Evolutionary conservation across 2,888 invertebrate genomes (phyloP).

Genomic region (Drosophila putrida): DNA sequence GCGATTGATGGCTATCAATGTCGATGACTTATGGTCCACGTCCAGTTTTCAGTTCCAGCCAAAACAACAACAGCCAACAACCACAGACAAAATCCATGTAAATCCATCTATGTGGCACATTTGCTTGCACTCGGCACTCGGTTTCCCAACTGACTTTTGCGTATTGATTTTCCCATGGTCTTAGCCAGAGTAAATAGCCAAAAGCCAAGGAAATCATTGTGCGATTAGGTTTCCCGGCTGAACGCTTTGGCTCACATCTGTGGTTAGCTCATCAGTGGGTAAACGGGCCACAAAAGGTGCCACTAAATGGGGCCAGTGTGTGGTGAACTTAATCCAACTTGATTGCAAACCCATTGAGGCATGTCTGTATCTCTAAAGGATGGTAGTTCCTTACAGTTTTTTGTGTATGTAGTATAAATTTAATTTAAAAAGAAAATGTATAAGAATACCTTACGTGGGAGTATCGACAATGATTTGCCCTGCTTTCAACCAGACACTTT

Average conservation of each 20-base stretch:
- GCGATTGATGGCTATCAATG: slow-evolving; percentile 81
- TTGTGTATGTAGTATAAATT: not conserved
- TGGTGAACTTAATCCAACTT: slow-evolving; percentile 46
- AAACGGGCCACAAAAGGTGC: slow-evolving; percentile 35
- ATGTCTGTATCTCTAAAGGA: not conserved
- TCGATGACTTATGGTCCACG: slow-evolving; percentile 71
- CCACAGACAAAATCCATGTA: slow-evolving; percentile 43
- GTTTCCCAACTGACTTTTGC: slow-evolving; percentile 30
- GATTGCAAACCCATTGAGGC: slow-evolving; percentile 46
- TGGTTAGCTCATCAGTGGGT: slow-evolving; percentile 32
- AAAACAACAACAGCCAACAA: slow-evolving; percentile 16
- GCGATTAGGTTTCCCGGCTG: slow-evolving; percentile 37
- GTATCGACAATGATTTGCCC: too few species aligned
- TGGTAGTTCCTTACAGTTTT: not conserved
- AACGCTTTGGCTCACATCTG: slow-evolving; percentile 25
- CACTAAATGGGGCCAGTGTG: slow-evolving; percentile 44
- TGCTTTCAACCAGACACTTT: too few species aligned
- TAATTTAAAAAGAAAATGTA: not conserved
- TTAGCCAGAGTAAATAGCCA: slow-evolving; percentile 63
- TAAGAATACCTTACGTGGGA: not conserved
- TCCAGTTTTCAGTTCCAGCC: slow-evolving; percentile 38
- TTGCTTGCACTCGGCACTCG: slow-evolving; percentile 32
- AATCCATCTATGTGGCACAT: slow-evolving; percentile 71
- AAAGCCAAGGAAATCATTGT: slow-evolving; percentile 52
- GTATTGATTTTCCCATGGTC: slow-evolving; percentile 74